phyloP scores from a whole-genome alignment of 2,888 invertebrate species.

The Ophion slaviceki region DNA sequence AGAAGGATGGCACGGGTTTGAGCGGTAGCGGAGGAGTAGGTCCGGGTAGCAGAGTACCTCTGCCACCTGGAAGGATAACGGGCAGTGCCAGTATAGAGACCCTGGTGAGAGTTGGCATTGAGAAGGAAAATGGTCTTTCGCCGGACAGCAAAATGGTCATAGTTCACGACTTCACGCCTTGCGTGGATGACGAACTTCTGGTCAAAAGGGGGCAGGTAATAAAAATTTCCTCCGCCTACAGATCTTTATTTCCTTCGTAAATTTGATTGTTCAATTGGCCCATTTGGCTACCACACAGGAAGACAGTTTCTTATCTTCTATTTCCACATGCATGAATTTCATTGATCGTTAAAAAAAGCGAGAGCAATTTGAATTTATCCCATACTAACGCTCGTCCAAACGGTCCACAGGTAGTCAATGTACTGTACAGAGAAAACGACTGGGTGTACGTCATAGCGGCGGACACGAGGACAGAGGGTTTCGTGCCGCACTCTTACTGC shows the following conservation, averaged over 20 bases:
- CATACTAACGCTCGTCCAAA: not conserved
- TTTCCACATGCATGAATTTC: too few relatives aligned
- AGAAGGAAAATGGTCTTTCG: conserved; percentile 95
- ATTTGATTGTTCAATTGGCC: not conserved
- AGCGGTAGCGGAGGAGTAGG: conserved; percentile 91
- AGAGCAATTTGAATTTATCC: not conserved
- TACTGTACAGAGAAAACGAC: conserved; percentile 97
- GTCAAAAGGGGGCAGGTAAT: conserved; percentile 90
- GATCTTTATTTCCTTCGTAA: not conserved
- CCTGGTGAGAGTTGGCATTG: conserved; percentile 94
- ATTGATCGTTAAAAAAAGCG: not conserved
- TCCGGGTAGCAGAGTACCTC: conserved; percentile 88
- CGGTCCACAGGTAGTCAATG: conserved; percentile 90
- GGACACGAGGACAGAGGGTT: conserved; percentile 95
- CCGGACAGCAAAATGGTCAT: conserved; percentile 98
- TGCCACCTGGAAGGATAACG: conserved; percentile 96
- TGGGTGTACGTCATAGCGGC: conserved; percentile 98
- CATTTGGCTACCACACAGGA: not conserved
- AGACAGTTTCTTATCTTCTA: too few relatives aligned
- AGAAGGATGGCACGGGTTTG: conserved; percentile 87
- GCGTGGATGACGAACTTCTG: conserved; percentile 97
- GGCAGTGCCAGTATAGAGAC: conserved; percentile 97
- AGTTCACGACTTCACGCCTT: conserved; percentile 96
- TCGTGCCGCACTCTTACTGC: conserved; percentile 97
- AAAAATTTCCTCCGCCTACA: too few relatives aligned